Base-by-base conservation (phyloP, 1,140 invertebrate genomes). In the Halyomorpha halys region DNA sequence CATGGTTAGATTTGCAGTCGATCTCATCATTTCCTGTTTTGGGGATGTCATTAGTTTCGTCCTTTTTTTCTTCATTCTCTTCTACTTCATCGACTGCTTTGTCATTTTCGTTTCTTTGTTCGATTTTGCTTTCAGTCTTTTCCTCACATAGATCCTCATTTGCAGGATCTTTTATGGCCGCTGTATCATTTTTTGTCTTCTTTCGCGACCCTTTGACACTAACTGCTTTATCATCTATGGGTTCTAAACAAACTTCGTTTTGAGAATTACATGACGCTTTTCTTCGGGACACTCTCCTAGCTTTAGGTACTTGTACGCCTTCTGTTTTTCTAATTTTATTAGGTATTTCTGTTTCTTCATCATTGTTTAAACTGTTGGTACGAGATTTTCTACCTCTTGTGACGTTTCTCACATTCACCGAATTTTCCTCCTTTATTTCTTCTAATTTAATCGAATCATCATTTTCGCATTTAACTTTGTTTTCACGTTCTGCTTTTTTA, bases 401-500 rank as follows among this genome's bases (percentile, higher is more conserved):
- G 14, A 13, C 21, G n/a, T 49, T 49, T 49, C 16, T 21, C 1
- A n/a, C n/a, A n/a, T n/a, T n/a, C n/a, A 19, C 47, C 1, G 47
- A 13, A 16, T 5, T 49, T 49, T 49, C 47, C 47, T 49, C 47
- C 47, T 49, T 49, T 11, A 8, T 13, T 49, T 49, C 21, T 21
- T 49, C 47, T 49, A n/a, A 18, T 49, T 49, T 49, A 13, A 49
- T 39, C 3, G 49, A 13, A 39, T 61, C 39, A 44, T 13, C 61
- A 39, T 49, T 49, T n/a, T 53, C 27, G 21, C 1, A 8, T 63
- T 34, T 34, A 4, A 15, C 4, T 51, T 72, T 69, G 62, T 76
- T 2, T 61, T 62, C 61, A 47, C 44, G 3, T 49, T 45, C 21
- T n/a, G 15, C 14, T 18, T 27, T 34, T 6, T 88, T 65, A 85